Evolutionary conservation across 2,797 vertebrate species (phyloP).

Genomic region (Halcyon smyrnensis): DNA sequence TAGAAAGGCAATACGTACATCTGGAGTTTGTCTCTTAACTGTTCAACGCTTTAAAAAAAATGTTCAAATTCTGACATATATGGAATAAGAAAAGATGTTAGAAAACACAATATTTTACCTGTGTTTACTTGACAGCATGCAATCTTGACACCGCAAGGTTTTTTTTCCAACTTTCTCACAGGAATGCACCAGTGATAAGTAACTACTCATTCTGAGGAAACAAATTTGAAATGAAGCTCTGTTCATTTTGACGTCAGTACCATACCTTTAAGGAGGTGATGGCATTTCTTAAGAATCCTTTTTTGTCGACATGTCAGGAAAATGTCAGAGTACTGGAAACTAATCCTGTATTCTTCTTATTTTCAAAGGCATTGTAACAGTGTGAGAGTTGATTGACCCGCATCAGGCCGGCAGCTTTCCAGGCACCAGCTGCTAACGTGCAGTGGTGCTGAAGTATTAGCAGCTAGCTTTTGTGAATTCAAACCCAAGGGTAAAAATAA

Average conservation of each 20-base stretch:
- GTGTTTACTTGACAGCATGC: neutral
- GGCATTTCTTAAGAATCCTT: neutral
- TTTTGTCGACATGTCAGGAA: neutral
- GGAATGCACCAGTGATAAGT: neutral
- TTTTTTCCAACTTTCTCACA: neutral
- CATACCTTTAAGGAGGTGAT: neutral
- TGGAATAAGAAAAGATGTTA: neutral
- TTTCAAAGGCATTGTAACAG: neutral
- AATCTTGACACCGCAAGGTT: neutral
- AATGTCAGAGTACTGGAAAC: neutral
- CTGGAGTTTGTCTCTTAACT: neutral
- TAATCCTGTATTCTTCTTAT: neutral
- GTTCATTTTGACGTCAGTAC: neutral
- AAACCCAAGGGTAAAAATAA: neutral
- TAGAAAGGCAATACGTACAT: neutral
- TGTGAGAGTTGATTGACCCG: rapidly evolving
- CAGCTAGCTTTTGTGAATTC: neutral
- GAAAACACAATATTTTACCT: neutral
- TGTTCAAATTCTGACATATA: neutral
- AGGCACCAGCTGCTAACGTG: rapidly evolving
- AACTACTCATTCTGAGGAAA: neutral
- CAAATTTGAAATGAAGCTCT: neutral
- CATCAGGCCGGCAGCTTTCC: neutral
- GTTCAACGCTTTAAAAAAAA: neutral
- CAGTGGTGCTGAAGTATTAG: neutral